phyloP scores from a whole-genome alignment of 1,140 invertebrate species.

The Drosophila tropicalis region DNA sequence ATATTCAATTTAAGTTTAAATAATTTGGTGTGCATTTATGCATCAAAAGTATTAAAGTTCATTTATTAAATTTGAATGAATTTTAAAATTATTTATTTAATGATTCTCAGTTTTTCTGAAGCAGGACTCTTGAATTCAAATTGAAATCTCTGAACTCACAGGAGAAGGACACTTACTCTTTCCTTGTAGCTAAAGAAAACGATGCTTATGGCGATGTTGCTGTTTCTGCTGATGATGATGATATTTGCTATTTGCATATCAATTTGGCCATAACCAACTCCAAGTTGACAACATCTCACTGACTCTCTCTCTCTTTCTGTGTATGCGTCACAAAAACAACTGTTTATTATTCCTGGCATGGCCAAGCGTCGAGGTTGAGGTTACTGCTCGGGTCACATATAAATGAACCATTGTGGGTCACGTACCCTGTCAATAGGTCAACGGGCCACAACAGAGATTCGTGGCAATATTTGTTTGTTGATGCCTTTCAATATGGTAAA shows the following conservation, averaged over 20 bases:
- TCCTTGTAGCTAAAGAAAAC: slow-evolving; percentile 28
- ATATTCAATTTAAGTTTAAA: too few species aligned
- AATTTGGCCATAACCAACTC: slow-evolving; percentile 61
- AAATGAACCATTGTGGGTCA: slow-evolving; percentile 74
- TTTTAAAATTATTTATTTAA: slow-evolving; percentile 22
- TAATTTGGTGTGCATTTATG: too few species aligned
- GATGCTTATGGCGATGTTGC: slow-evolving; percentile 26
- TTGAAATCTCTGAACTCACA: slow-evolving; percentile 65
- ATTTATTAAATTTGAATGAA: slow-evolving; percentile 3
- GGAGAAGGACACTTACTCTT: slow-evolving; percentile 1
- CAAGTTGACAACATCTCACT: slow-evolving; percentile 33
- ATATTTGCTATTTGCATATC: slow-evolving; percentile 68
- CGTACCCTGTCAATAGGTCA: slow-evolving; percentile 68
- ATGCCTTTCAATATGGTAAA: slow-evolving; percentile 14
- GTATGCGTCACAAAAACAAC: slow-evolving; percentile 31
- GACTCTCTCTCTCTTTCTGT: slow-evolving; percentile 13
- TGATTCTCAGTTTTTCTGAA: not conserved
- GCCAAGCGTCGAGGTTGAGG: slow-evolving; percentile 42
- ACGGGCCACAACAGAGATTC: slow-evolving; percentile 62
- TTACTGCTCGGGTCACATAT: slow-evolving; percentile 67
- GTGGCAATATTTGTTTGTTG: slow-evolving; percentile 42
- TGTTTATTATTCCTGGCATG: slow-evolving; percentile 71
- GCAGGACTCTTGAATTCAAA: slow-evolving; percentile 40
- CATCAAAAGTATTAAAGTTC: too few species aligned
- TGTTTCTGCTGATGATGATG: slow-evolving; percentile 29